Evolutionary conservation across 2,113 vertebrate species (phyloP), one percentile per base, ranked within the genome.

Genomic region (Melanotaenia duboulayi): DNA sequence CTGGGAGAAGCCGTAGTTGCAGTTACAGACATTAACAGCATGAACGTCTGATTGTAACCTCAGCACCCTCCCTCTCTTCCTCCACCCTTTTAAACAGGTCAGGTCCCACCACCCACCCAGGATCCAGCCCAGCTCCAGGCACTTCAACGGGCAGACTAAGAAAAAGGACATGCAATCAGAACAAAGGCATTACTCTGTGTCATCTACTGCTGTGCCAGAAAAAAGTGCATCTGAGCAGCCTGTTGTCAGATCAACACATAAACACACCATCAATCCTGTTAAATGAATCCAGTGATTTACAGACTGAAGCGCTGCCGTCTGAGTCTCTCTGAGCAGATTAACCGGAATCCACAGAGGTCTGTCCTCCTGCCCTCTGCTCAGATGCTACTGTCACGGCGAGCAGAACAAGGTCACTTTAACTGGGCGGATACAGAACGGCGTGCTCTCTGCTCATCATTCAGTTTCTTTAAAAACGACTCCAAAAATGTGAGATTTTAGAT

Each of bases 221-320:
- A 8, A 4, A 32, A 17, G 35, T 25, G 48, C 32, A 61, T 24
- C n/a, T 1, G 49, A 61, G 10, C 63, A 24, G 57, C 37, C 46
- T 32, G 57, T 44, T 35, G 32, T 35, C 32, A 35, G 32, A 35
- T 35, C 4, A 35, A 35, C 32, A 35, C 32, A 35, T 7, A 42
- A 42, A 42, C 39, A 22, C 35, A 37, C 2, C 20, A 7, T 6
- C 46, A 67, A 35, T 57, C 22, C 25, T 5, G n/a, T 5, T 69
- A 32, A 60, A 63, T 8, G 59, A 19, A 74, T 74, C 61, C 40
- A 0, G 13, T 65, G 51, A 70, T 23, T 55, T 40, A 58, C 35
- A 55, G 32, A 58, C 65, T 7, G 25, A 16, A 54, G 4, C 37
- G 37, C 39, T 42, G 37, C 37, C 25, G 55, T 40, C 19, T 39